phyloP scores from a whole-genome alignment of 2,888 invertebrate genomes.

The Drosophila setosimentum region DNA sequence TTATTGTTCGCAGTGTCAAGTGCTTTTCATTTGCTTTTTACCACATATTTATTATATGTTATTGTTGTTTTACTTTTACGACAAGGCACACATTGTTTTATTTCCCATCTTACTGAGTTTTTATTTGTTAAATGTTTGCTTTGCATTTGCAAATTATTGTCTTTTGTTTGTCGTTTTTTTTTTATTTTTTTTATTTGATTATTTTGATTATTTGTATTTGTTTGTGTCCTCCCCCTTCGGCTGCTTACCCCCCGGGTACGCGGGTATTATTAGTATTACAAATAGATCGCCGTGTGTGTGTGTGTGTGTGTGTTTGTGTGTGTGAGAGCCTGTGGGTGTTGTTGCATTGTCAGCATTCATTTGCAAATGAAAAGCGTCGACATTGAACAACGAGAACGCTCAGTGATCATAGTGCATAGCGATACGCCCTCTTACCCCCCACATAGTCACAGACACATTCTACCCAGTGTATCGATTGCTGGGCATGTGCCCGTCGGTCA shows the following conservation, averaged over 20 bases:
- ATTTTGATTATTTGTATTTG: slow-evolving; percentile 42
- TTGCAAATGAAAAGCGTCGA: slow-evolving; percentile 69
- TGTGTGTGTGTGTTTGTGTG: slow-evolving; percentile 18
- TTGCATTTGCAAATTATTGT: slow-evolving; percentile 58
- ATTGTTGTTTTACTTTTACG: slow-evolving; percentile 12
- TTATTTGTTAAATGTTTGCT: slow-evolving; percentile 52
- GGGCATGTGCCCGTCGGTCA: slow-evolving; percentile 64
- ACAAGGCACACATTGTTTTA: slow-evolving; percentile 44
- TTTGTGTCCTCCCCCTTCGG: not conserved
- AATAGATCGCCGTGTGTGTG: slow-evolving; percentile 44
- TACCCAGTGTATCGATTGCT: not conserved
- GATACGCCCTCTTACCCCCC: slow-evolving; percentile 46
- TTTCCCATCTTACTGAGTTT: slow-evolving; percentile 3
- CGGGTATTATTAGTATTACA: slow-evolving; percentile 30
- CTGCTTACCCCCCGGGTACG: not conserved
- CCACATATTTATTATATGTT: slow-evolving; percentile 46
- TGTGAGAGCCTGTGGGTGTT: slow-evolving; percentile 12
- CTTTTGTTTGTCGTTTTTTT: slow-evolving; percentile 35
- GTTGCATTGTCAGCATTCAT: slow-evolving; percentile 72
- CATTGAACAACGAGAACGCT: slow-evolving; percentile 49
- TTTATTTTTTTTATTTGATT: slow-evolving; percentile 38
- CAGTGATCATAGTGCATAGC: slow-evolving; percentile 35
- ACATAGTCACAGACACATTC: not conserved
- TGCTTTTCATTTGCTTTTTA: slow-evolving; percentile 56
- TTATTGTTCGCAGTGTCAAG: slow-evolving; percentile 61